A percentile compares a stretch with the other conserved stretches of the same genome.
Conservation (phyloP, 1,140 invertebrate genomes). For the Scaptomyza pallida region DNA sequence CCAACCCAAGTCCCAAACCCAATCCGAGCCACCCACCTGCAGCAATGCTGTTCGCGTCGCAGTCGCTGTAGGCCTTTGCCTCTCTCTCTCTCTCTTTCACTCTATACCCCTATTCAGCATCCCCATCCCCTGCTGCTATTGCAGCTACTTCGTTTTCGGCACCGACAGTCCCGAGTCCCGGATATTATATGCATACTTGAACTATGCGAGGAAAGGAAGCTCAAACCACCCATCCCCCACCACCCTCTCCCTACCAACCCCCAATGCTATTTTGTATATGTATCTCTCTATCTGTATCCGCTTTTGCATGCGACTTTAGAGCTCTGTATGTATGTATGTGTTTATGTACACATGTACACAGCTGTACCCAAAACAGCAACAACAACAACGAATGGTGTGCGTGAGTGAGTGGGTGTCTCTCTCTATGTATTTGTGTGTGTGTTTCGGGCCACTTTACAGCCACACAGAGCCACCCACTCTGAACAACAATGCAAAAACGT, state of each 20-base stretch:
- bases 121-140: background rate
- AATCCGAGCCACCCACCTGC: constrained; percentile 30
- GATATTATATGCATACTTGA: constrained; percentile 83
- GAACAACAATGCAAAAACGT: constrained; percentile 80
- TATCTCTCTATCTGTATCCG: constrained; percentile 63
- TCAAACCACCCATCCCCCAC: constrained; percentile 2
- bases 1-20: background rate
- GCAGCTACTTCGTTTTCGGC: constrained; percentile 65
- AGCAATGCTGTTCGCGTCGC: constrained; percentile 61
- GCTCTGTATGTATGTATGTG: constrained; percentile 18
- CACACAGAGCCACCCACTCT: constrained; percentile 55
- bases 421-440: constrained; percentile 32
- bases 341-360: constrained; percentile 76
- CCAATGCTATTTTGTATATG: constrained; percentile 72
- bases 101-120: background rate
- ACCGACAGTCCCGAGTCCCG: constrained; percentile 63
- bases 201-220: constrained; percentile 78
- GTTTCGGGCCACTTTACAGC: constrained; percentile 80
- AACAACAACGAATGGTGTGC: constrained; percentile 6
- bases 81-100: constrained; percentile 27
- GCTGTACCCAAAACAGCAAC: constrained; percentile 50
- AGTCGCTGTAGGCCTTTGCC: constrained; percentile 40
- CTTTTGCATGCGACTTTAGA: constrained; percentile 66
- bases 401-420: constrained; percentile 40
- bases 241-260: background rate